Evolutionary conservation across 64 coral and sea anemone species (phyloP).

Genomic region (Trachythela sp.): DNA sequence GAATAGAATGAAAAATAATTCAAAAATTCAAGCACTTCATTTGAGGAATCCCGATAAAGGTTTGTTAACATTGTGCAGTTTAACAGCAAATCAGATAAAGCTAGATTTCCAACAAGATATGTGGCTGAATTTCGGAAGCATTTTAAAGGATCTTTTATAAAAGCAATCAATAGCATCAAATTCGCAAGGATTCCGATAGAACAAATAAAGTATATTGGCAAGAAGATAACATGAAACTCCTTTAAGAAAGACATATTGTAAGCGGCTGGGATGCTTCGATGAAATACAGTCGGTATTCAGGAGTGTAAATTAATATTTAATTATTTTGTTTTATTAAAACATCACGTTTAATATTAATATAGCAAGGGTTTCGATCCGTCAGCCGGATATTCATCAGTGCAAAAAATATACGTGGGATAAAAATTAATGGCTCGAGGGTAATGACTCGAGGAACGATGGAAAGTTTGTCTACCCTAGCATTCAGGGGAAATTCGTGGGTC

Average conservation of each 20-base stretch:
- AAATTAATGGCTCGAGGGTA: no score
- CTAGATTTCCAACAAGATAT: background rate
- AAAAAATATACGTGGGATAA: no score
- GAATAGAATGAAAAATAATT: background rate
- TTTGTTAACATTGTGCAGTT: background rate
- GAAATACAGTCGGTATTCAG: no score
- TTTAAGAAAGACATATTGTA: background rate
- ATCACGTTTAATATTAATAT: no score
- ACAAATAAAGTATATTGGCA: background rate
- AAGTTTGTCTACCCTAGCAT: no score
- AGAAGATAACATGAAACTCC: background rate
- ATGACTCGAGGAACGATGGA: no score
- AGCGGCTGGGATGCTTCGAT: no score
- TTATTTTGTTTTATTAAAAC: no score
- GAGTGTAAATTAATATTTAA: no score
- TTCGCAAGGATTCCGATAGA: background rate
- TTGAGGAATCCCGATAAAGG: background rate
- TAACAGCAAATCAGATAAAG: background rate
- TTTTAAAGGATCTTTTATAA: background rate
- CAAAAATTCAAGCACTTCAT: background rate
- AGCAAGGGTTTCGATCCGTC: no score
- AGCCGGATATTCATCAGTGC: no score
- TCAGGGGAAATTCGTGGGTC: no score
- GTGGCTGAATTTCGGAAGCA: background rate
- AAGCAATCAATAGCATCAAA: background rate